Conservation (phyloP, 2,797 vertebrate species). For the Caiman crocodilus region DNA sequence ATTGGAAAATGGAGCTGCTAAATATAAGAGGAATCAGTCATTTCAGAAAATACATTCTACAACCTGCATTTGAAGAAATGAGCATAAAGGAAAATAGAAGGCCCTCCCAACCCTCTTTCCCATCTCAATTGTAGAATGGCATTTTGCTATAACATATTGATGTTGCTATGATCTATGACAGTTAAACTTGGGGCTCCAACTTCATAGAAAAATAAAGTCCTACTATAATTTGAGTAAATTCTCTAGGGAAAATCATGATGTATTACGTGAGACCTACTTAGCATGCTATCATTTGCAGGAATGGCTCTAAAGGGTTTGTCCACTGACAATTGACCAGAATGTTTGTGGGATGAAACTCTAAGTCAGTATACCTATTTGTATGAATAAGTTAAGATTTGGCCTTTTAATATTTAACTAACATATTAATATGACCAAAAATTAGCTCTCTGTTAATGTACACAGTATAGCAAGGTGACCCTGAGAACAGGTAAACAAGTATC, state of each 20-base stretch:
- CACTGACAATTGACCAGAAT: not conserved
- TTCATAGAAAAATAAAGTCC: not conserved
- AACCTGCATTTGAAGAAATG: not conserved
- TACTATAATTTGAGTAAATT: not conserved
- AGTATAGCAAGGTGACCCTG: no score
- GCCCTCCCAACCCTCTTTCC: not conserved
- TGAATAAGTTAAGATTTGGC: not conserved
- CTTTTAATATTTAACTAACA: not conserved
- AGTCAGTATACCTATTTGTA: not conserved
- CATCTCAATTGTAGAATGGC: not conserved
- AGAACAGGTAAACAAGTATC: not conserved
- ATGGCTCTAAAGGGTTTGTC: not conserved
- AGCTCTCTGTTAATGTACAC: not conserved
- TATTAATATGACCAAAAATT: not conserved
- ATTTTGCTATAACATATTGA: not conserved
- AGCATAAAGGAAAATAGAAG: not conserved
- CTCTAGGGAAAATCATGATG: not conserved
- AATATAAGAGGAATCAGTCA: not conserved
- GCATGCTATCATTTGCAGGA: not conserved
- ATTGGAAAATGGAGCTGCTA: not conserved
- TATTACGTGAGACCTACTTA: not conserved
- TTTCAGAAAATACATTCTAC: not conserved
- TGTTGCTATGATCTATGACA: not conserved
- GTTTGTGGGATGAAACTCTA: not conserved
- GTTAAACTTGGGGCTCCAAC: not conserved